Base-by-base conservation (phyloP, 1,140 invertebrate species). In the Nautilus pompilius region DNA sequence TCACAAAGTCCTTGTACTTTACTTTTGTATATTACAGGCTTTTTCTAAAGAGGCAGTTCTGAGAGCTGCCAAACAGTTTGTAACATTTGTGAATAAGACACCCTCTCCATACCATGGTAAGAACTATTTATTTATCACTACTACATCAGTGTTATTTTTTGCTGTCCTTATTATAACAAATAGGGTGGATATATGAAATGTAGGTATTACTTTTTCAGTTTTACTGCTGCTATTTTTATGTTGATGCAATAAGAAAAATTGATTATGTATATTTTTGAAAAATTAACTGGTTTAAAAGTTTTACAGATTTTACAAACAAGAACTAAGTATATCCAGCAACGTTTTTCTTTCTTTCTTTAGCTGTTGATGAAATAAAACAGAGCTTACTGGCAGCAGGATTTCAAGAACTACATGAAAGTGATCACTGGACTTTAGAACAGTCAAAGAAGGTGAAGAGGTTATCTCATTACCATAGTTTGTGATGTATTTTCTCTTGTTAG, bases 41-140 rank as follows among this genome's bases (percentile, higher is more conserved):
- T 46, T 66, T 26, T 68, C 72, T 17, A 67, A 73, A 65, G 74
- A 78, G 24, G 63, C 70, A 46, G 64, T 80, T 20, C 30, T 78
- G 26, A 45, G 67, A 29, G 68, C 75, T 56, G 81, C 81, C 1
- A 78, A 74, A 62, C 70, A 79, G 54, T 79, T 83, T 57, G 10
- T 82, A 5, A 67, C 70, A 13, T 83, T 76, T 69, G 72, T 83
- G 48, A 80, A 83, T 65, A 80, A 75, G 28, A 75, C 78, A 32
- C 82, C 82, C 45, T 81, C 82, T 26, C 82, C 82, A 26, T 83
- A 75, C 58, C 82, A 83, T 76, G 81, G 80, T 82, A 71, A 68
- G 60, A 55, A 54, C 17, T 66, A 26, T 22, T 20, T 36, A 34
- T 13, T 61, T 22, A 24, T 22, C 0, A 5, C 13, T n/a, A 36